Conservation (phyloP, 2,797 vertebrate species). For the Sibirionetta formosa region DNA sequence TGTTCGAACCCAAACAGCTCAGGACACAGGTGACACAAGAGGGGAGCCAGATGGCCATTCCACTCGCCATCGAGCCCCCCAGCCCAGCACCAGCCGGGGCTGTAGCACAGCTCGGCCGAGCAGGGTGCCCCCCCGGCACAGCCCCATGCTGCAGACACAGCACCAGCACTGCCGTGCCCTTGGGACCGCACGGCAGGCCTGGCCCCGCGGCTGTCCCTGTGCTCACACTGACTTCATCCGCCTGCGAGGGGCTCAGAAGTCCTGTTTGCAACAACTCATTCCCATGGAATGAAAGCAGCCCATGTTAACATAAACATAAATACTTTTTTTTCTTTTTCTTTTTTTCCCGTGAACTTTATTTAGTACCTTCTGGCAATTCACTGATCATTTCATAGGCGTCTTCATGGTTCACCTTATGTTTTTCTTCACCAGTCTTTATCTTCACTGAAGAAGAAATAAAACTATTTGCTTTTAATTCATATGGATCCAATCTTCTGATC, state of each 20-base stretch:
- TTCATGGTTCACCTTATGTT: background rate
- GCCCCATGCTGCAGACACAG: background rate
- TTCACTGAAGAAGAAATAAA: background rate
- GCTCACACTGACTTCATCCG: background rate
- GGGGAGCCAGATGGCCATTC: background rate
- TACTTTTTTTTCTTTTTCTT: background rate
- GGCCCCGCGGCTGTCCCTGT: rapidly evolving
- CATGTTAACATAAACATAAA: background rate
- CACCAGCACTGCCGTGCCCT: no score
- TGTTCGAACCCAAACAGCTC: no score
- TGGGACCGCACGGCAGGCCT: no score
- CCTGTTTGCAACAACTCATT: background rate
- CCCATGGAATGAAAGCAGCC: rapidly evolving
- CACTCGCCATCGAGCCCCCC: rapidly evolving
- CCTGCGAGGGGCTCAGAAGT: rapidly evolving
- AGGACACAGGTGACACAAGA: rapidly evolving
- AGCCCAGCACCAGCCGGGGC: background rate
- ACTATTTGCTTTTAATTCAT: background rate
- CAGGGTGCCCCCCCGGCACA: background rate
- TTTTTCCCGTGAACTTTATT: background rate
- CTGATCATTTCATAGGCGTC: background rate
- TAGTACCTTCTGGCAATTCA: background rate
- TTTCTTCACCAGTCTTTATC: background rate
- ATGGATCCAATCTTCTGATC: background rate
- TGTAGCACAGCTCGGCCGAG: rapidly evolving